Conservation (phyloP, 2,797 vertebrate genomes). For the Otolemur crassicaudatus region DNA sequence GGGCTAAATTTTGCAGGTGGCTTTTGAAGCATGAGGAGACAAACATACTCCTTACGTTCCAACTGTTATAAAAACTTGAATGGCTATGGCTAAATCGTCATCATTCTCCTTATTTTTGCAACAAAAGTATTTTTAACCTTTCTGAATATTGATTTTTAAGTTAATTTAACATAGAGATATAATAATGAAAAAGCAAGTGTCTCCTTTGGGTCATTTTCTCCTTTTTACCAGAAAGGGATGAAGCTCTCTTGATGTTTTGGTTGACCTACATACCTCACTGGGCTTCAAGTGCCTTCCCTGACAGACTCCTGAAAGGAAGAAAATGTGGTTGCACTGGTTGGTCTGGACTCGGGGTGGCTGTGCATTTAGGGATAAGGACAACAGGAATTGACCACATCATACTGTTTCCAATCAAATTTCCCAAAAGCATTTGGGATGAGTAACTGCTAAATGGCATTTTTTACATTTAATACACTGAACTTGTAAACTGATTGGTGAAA, state of each 20-base stretch:
- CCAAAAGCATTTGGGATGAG: neutral
- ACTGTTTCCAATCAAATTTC: neutral
- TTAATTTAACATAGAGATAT: neutral
- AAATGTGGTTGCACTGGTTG: neutral
- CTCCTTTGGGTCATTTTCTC: conserved; percentile 20
- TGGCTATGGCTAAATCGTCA: neutral
- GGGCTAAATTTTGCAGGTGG: neutral
- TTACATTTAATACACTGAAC: neutral
- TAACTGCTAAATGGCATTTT: neutral
- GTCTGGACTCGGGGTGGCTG: neutral
- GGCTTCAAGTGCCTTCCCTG: neutral
- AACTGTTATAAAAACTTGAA: conserved; percentile 6
- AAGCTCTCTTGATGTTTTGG: neutral
- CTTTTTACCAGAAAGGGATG: neutral
- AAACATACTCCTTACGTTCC: neutral
- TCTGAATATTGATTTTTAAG: conserved; percentile 8
- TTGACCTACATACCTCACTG: neutral
- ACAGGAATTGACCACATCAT: neutral
- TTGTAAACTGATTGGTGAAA: neutral
- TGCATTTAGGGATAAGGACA: neutral
- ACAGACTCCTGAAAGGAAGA: neutral
- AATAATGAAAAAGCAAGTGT: neutral
- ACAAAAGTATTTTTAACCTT: neutral
- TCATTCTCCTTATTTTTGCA: neutral
- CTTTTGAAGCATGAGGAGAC: neutral